Conservation (phyloP, 2,797 vertebrate species). For the Hypotaenidia philippensis region DNA sequence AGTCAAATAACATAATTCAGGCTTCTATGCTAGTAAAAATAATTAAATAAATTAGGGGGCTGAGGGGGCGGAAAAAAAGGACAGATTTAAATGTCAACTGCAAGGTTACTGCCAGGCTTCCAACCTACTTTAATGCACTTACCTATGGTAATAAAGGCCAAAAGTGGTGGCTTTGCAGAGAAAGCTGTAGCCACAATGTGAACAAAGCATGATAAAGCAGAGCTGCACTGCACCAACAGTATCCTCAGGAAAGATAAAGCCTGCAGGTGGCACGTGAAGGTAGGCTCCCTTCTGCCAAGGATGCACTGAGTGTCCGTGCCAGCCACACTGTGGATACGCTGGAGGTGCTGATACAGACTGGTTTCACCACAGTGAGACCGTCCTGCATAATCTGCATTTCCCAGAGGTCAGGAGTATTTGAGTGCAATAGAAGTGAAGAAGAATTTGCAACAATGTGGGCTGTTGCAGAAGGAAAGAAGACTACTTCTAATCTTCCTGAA, state of each 20-base stretch:
- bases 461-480: background rate
- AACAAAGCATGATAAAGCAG: background rate
- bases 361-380: background rate
- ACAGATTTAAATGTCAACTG: background rate
- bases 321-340: fast-evolving
- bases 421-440: background rate
- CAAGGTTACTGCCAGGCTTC: background rate
- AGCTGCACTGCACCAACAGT: background rate
- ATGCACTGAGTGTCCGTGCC: background rate
- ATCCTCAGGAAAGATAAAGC: background rate
- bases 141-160: background rate
- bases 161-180: background rate
- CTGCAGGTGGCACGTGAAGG: background rate
- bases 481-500: background rate
- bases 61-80: background rate
- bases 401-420: background rate
- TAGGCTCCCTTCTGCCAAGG: background rate
- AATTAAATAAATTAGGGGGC: background rate
- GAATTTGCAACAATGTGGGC: background rate
- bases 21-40: background rate
- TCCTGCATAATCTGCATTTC: background rate
- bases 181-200: background rate
- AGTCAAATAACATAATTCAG: background rate
- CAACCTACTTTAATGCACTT: background rate
- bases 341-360: background rate